Evolutionary conservation across 2,113 vertebrate species (phyloP), one percentile per base, ranked within the genome.

Genomic region (Mola mola): DNA sequence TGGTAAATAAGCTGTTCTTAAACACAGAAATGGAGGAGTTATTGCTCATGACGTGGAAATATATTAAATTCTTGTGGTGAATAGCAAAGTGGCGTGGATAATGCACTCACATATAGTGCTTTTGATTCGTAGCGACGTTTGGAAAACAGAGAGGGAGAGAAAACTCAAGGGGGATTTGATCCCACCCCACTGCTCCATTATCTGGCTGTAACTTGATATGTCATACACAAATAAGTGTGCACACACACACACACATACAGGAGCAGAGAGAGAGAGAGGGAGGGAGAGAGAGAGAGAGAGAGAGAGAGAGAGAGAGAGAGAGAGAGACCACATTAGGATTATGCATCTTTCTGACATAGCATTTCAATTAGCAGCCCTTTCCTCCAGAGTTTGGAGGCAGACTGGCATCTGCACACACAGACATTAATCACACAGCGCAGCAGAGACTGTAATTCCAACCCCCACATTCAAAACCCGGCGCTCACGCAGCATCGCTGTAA

Each of bases 371-470:
- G 75, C 69, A 34, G 10, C 52, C 43, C 60, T 66, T 57, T 52
- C 61, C 36, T 82, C 42, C 29, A n/a, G 2, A 31, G 51, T 41
- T 37, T 22, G 6, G 52, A 67, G 51, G 28, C 72, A 60, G 78
- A 76, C 79, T 84, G 79, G 75, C 86, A 75, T 84, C 77, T 69
- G 82, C 62, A 33, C 59, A 51, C 62, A 63, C 64, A 66, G 60
- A 60, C 68, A 34, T 24, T 78, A 79, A 89, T 87, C 77, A 82
- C 72, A 65, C 53, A 36, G 76, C 74, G 20, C 70, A 75, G 72
- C 61, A 37, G 53, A 60, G 73, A 64, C 67, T 91, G 72, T 87
- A 71, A 89, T 91, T 89, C 87, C 75, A 81, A 41, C 69, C 75
- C 28, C 85, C 53, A 56, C 71, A 64, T 78, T 83, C 66, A 83